These are phyloP conservation scores for Sardinella longiceps DNA, from an alignment of 2,797 vertebrate genomes.

Conservation along the genomic window DNA sequence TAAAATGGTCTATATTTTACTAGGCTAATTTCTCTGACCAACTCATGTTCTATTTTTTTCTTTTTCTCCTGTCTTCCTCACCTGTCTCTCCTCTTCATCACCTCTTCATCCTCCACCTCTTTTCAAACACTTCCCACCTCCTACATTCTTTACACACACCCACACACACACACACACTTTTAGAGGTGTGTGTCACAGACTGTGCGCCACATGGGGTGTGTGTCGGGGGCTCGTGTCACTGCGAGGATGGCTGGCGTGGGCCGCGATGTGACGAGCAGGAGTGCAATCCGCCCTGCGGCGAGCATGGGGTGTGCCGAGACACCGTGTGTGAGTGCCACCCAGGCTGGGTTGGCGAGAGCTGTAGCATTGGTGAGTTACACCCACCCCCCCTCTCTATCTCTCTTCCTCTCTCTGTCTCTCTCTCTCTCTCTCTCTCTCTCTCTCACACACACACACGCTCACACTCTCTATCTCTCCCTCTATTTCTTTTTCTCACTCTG, in stretches of 20 bases:
- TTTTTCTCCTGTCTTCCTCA: background rate
- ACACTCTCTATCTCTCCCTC: no score
- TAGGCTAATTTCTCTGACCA: background rate
- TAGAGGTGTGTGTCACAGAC: constrained; percentile 90
- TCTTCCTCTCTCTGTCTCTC: background rate
- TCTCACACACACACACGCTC: no score
- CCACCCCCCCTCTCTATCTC: background rate
- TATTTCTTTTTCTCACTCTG: constrained; percentile 33
- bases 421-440: constrained; percentile 28
- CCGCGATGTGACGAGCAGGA: constrained; percentile 88
- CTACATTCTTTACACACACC: background rate
- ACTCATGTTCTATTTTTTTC: background rate
- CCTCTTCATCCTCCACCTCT: background rate
- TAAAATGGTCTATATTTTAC: no score
- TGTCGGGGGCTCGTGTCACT: constrained; percentile 89
- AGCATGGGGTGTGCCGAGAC: constrained; percentile 94
- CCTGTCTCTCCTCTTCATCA: no score
- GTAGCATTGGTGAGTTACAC: constrained; percentile 90
- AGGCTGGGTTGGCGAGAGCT: constrained; percentile 98
- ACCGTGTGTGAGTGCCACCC: constrained; percentile 97
- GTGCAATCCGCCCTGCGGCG: constrained; percentile 92
- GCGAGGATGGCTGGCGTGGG: constrained; percentile 94
- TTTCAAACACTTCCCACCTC: no score
- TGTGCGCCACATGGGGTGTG: constrained; percentile 93
- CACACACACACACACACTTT: constrained; percentile 2